Evolutionary conservation across 2,797 vertebrate genomes (phyloP).

Genomic region (Anguilla marmorata): DNA sequence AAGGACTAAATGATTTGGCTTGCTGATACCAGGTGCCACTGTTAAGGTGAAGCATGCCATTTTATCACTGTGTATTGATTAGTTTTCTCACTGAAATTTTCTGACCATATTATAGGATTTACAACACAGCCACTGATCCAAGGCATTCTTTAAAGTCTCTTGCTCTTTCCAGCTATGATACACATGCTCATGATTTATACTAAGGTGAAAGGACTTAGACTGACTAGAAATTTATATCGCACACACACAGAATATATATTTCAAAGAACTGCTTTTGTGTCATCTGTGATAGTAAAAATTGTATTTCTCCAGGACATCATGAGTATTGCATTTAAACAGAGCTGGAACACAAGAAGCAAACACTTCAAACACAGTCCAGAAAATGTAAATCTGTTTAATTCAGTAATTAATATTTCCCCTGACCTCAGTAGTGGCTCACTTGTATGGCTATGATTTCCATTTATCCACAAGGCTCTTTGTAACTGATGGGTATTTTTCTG

Average conservation of each 20-base stretch:
- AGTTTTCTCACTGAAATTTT: neutral
- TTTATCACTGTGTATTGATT: conserved; percentile 1
- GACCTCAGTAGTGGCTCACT: neutral
- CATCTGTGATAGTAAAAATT: neutral
- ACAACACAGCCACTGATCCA: neutral
- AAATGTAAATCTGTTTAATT: conserved; percentile 13
- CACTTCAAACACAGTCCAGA: neutral
- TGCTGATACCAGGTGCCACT: conserved; percentile 14
- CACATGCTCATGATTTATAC: conserved; percentile 14
- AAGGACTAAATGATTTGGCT: neutral
- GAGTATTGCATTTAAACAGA: neutral
- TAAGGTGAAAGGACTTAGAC: neutral
- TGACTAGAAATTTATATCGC: neutral
- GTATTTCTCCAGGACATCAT: neutral
- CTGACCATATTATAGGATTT: neutral
- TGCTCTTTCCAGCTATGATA: neutral
- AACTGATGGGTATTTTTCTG: conserved; percentile 10
- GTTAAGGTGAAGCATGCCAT: neutral
- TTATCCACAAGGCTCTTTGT: conserved; percentile 12
- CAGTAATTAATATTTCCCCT: conserved; percentile 20
- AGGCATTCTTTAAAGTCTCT: neutral
- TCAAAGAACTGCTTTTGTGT: neutral
- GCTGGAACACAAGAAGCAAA: neutral
- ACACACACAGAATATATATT: neutral
- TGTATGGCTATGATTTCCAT: neutral